phyloP scores from a whole-genome alignment of 1,140 invertebrate species.

The Camponotus pennsylvanicus region DNA sequence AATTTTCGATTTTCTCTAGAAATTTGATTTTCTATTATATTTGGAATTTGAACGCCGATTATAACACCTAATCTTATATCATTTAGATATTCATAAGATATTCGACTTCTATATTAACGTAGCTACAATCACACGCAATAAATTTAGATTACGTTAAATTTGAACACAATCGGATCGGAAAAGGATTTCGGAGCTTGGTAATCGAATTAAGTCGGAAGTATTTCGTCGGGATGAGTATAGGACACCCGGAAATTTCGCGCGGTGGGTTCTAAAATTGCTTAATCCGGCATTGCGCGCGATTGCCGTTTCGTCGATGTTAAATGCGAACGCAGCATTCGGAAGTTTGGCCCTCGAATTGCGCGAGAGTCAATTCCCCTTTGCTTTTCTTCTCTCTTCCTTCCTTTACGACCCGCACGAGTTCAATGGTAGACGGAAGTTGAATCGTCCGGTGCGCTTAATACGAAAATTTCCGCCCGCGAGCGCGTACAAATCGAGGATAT shows the following conservation, averaged over 20 bases:
- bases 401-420: constrained; percentile 57
- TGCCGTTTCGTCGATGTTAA: constrained; percentile 68
- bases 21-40: not conserved
- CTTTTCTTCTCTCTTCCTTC: constrained; percentile 42
- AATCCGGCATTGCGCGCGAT: constrained; percentile 63
- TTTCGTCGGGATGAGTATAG: constrained; percentile 21
- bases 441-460: constrained; percentile 53
- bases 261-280: constrained; percentile 64
- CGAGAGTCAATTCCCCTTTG: constrained; percentile 63
- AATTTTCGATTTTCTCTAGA: not conserved
- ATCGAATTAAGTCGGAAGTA: constrained; percentile 61
- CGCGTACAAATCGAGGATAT: constrained; percentile 61
- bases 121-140: constrained; percentile 16
- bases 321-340: constrained; percentile 67
- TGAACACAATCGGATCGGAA: constrained; percentile 46
- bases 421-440: constrained; percentile 60
- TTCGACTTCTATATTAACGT: constrained; percentile 26
- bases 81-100: constrained; percentile 3
- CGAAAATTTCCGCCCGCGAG: constrained; percentile 64
- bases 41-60: not conserved
- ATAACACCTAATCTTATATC: not conserved
- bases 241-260: constrained; percentile 55
- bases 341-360: constrained; percentile 64
- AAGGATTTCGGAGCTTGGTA: constrained; percentile 25
- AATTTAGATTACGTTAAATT: constrained; percentile 55